Conservation (phyloP, 64 coral and sea anemone genomes). For the Stichodactyla mertensii region DNA sequence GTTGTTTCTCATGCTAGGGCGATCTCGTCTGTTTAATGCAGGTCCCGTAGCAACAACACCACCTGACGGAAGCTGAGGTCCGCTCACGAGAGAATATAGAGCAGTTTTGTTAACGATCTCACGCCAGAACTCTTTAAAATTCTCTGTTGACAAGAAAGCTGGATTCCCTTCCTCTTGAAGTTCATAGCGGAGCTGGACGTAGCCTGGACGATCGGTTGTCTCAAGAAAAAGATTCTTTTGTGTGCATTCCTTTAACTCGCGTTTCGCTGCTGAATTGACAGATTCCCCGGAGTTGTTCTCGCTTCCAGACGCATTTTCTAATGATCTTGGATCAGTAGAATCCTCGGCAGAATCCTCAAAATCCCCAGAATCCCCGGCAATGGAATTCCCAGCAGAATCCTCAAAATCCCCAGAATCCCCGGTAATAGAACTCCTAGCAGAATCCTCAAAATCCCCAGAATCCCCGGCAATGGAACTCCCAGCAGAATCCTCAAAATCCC, state of each 20-base stretch:
- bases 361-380: too few relatives aligned
- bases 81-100: constrained; percentile 35
- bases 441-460: too few relatives aligned
- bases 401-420: too few relatives aligned
- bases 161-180: constrained; percentile 11
- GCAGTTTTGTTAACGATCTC: constrained; percentile 37
- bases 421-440: too few relatives aligned
- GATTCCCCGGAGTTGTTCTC: too few relatives aligned
- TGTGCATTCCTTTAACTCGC: neutral
- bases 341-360: too few relatives aligned
- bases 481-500: too few relatives aligned
- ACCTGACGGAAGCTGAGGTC: constrained; percentile 29
- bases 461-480: too few relatives aligned
- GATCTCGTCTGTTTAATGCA: constrained; percentile 38
- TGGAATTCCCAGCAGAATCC: too few relatives aligned
- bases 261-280: too few relatives aligned
- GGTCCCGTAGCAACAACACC: constrained; percentile 31
- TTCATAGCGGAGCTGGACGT: constrained; percentile 22
- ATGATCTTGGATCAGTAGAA: too few relatives aligned
- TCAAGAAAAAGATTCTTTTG: constrained; percentile 10
- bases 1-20: constrained; percentile 25
- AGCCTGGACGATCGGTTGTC: constrained; percentile 22
- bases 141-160: constrained; percentile 20
- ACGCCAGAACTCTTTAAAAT: constrained; percentile 39
- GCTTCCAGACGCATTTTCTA: too few relatives aligned